Evolutionary conservation across 2,797 vertebrate genomes (phyloP), one percentile per base, ranked within the genome.

Genomic region (Liasis olivaceus): DNA sequence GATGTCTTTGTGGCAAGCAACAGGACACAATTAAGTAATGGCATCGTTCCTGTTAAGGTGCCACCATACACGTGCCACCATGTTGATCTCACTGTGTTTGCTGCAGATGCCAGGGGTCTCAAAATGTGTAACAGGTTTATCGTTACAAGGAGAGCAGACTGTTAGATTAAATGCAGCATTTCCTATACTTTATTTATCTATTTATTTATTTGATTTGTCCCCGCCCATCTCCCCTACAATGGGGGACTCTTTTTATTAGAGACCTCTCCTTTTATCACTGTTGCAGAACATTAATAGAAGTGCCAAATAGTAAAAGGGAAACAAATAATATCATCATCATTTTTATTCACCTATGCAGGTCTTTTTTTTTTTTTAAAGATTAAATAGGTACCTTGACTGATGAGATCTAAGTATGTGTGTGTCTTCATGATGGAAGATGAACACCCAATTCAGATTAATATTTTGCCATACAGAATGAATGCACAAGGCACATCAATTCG

Each of bases 401-500:
- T 96, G 93, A 96, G 86, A 93, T 92, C 92, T 95, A 96, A 93
- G 90, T 92, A 89, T 94, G 95, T 96, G 62, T 87, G 94, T 94
- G 94, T 69, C 89, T 94, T 7, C 87, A 51, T 94, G 92, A 96
- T 96, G 92, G 95, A 96, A 96, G 94, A 94, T 95, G 95, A 96
- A 96, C 92, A 94, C 88, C 93, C 95, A 91, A 88, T 95, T 95
- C 95, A 96, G 95, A 96, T 96, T 96, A 96, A 95, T 96, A 96
- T 96, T 92, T 91, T 94, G 94, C 96, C 91, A 94, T 95, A 91
- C 92, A 36, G 95, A 96, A 96, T 96, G 95, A 97, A 95, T 96
- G 93, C 92, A 96, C 96, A 96, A 96, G 95, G 92, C 95, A 95
- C 89, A 95, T 94, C 94, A 95, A 96, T 97, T 97, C 96, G 92